Evolutionary conservation across 2,888 invertebrate genomes (phyloP).

Genomic region (Sialis fuliginosa): DNA sequence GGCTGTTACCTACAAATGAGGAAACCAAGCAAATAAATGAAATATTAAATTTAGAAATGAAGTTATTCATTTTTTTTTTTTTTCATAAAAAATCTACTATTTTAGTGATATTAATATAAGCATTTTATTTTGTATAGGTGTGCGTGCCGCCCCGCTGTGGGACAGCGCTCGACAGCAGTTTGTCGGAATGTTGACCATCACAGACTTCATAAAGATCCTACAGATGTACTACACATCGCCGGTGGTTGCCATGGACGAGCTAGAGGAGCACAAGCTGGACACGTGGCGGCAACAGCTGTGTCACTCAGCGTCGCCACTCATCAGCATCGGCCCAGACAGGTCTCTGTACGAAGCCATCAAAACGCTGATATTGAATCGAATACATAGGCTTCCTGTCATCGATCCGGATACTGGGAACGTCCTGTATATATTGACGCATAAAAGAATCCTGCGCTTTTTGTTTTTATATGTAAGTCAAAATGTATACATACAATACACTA

Average conservation of each 20-base stretch:
- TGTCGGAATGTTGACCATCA: conserved; percentile 97
- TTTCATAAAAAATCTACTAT: no score
- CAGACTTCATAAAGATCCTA: conserved; percentile 96
- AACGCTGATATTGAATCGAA: conserved; percentile 80
- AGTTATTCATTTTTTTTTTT: no score
- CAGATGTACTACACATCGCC: conserved; percentile 95
- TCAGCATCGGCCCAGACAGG: conserved; percentile 82
- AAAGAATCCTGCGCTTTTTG: conserved; percentile 91
- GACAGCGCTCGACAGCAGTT: conserved; percentile 82
- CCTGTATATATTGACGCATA: conserved; percentile 95
- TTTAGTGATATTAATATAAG: background rate
- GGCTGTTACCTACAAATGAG: no score
- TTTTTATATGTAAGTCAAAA: conserved; percentile 82
- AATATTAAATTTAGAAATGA: no score
- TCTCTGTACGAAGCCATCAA: conserved; percentile 88
- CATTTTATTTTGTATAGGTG: conserved; percentile 19
- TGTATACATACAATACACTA: background rate
- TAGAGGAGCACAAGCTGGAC: conserved; percentile 91
- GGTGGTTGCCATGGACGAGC: conserved; percentile 82
- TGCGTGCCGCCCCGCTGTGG: conserved; percentile 95
- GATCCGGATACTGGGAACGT: conserved; percentile 91
- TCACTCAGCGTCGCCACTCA: conserved; percentile 70
- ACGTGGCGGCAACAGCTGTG: conserved; percentile 74
- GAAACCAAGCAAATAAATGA: no score
- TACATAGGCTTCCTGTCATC: conserved; percentile 94